These are phyloP conservation scores for Dasyprocta punctata DNA, from an alignment of 2,113 vertebrate species.

Conservation along the genomic window DNA sequence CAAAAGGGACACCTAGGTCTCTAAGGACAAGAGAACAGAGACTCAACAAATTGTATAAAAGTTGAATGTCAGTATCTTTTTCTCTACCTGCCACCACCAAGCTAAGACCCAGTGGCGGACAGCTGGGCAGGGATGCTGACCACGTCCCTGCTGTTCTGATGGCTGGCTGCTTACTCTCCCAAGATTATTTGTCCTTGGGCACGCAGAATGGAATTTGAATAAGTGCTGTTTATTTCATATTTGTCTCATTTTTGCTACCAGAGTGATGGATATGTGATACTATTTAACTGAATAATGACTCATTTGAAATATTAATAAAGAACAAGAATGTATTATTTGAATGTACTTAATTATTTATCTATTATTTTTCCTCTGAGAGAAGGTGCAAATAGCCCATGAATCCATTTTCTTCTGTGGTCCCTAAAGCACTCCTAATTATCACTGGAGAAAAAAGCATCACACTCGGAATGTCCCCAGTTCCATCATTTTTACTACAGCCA, in stretches of 20 bases:
- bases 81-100: not conserved
- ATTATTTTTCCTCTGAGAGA: not conserved
- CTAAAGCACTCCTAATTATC: not conserved
- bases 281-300: not conserved
- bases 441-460: not conserved
- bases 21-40: not conserved
- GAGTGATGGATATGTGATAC: not conserved
- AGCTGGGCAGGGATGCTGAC: not conserved
- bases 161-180: not conserved
- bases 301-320: slow-evolving; percentile 2
- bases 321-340: not conserved
- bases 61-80: not conserved
- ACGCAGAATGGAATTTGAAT: not conserved
- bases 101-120: not conserved
- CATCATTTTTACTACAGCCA: not conserved
- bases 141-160: not conserved
- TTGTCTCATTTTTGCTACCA: not conserved
- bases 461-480: not conserved
- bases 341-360: not conserved
- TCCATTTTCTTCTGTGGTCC: not conserved
- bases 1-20: not conserved
- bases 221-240: not conserved
- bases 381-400: not conserved
- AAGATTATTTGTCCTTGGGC: not conserved
- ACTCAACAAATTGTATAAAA: not conserved